Percentiles rank a stretch among this genome's conserved stretches.
These are phyloP conservation scores for Dendrolimus kikuchii DNA, from an alignment of 1,140 invertebrate species.

Conservation along the genomic window DNA sequence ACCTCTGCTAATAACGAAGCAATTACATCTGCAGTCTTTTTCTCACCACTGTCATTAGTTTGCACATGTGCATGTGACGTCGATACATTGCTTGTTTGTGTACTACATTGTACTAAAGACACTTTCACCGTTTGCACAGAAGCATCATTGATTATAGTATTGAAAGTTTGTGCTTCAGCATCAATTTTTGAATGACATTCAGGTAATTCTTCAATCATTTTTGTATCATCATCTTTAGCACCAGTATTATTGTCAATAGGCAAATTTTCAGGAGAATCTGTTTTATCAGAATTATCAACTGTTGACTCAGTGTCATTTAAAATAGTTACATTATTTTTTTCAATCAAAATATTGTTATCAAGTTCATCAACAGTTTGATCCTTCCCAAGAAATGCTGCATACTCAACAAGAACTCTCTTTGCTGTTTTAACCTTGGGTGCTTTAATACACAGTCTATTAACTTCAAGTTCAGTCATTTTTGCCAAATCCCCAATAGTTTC, in stretches of 20 bases:
- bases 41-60: constrained; percentile 39
- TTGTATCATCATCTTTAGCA: too few relatives aligned
- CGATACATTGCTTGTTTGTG: constrained; percentile 31
- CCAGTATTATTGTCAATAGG: too few relatives aligned
- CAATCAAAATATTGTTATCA: constrained; percentile 4
- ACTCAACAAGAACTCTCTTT: constrained; percentile 46
- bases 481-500: constrained; percentile 71
- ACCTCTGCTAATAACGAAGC: constrained; percentile 39
- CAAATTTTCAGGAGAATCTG: too few relatives aligned
- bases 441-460: constrained; percentile 67
- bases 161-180: constrained; percentile 28
- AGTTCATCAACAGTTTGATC: constrained; percentile 3
- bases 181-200: not conserved
- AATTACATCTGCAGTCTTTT: constrained; percentile 36
- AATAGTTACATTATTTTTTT: not conserved
- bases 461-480: constrained; percentile 62
- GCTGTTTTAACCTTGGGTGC: constrained; percentile 57
- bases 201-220: too few relatives aligned
- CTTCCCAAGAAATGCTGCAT: constrained; percentile 28
- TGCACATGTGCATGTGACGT: constrained; percentile 24
- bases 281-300: too few relatives aligned
- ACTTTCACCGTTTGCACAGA: constrained; percentile 33
- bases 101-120: constrained; percentile 4
- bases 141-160: constrained; percentile 10
- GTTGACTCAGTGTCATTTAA: too few relatives aligned